Conservation (phyloP, 2,888 invertebrate species). For the Agrotis segetum region DNA sequence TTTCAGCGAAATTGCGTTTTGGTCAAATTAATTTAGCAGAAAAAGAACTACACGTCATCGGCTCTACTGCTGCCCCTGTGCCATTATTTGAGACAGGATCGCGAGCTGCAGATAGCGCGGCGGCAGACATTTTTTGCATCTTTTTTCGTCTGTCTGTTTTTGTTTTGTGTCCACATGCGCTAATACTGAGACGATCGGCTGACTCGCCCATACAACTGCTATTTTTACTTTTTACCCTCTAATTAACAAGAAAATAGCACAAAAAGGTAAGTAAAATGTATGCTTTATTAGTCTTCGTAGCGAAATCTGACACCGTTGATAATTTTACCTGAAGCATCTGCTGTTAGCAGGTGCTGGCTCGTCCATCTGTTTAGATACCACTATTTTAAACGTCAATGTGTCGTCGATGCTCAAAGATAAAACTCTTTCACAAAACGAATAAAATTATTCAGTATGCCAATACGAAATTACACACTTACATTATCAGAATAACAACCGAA, state of each 20-base stretch:
- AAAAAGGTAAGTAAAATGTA: conserved; percentile 34
- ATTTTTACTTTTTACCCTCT: conserved; percentile 44
- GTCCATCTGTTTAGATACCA: conserved; percentile 50
- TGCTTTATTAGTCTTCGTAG: conserved; percentile 40
- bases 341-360: conserved; percentile 59
- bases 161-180: conserved; percentile 82
- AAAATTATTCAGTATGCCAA: conserved; percentile 21
- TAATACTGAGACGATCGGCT: conserved; percentile 74
- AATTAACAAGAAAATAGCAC: conserved; percentile 58
- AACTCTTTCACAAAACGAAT: conserved; percentile 29
- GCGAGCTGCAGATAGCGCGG: conserved; percentile 86
- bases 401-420: conserved; percentile 50
- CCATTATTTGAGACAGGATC: conserved; percentile 87
- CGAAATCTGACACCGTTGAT: conserved; percentile 59
- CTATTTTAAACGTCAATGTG: conserved; percentile 43
- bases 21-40: neutral
- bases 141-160: conserved; percentile 78
- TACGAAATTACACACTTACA: conserved; percentile 25
- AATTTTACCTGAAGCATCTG: conserved; percentile 58
- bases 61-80: conserved; percentile 70
- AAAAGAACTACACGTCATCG: conserved; percentile 24
- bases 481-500: conserved; percentile 39
- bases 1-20: too few species aligned
- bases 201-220: conserved; percentile 52
- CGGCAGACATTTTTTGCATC: conserved; percentile 85